Base-by-base conservation (phyloP, 2,113 vertebrate species). In the Apaloderma vittatum region DNA sequence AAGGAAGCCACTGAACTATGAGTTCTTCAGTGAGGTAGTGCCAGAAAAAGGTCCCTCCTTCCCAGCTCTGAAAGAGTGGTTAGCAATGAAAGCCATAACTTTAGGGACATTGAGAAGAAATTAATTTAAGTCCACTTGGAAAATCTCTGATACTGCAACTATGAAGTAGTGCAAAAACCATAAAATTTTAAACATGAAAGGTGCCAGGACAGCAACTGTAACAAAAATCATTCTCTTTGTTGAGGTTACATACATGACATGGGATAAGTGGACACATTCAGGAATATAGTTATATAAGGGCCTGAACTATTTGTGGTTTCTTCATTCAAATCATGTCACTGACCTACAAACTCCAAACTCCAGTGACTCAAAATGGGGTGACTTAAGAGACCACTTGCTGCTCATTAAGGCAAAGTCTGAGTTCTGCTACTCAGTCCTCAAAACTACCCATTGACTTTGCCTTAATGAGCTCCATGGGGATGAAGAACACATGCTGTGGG, bases 401-500 rank as follows among this genome's bases (percentile, higher is more conserved):
- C n/a, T n/a, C n/a, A n/a, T n/a, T n/a, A n/a, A n/a, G n/a, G n/a
- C n/a, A n/a, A n/a, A n/a, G n/a, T n/a, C 21, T 7, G 13, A 49
- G n/a, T 72, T 93, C 40, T 57, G 12, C 18, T 79, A 6, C 3
- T 4, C 9, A 4, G 8, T n/a, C 3, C 9, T 74, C 32, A 48
- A 8, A 90, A 26, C 16, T n/a, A 65, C 19, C 8, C 12, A n/a
- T 17, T 1, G 3, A 49, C 10, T 55, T 65, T 54, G 12, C 34
- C 21, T 63, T 88, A 37, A 55, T 48, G 34, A 59, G 11, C 16
- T 86, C 26, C 24, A 11, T 36, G 21, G 6, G 5, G 4, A 13
- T 75, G n/a, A 88, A 45, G 5, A 40, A 11, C 0, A 0, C 0
- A 3, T 34, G 12, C n/a, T 65, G 23, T 24, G 20, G 22, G 5